Base-by-base conservation (phyloP, 1,140 invertebrate genomes). In the Ladona fulva region DNA sequence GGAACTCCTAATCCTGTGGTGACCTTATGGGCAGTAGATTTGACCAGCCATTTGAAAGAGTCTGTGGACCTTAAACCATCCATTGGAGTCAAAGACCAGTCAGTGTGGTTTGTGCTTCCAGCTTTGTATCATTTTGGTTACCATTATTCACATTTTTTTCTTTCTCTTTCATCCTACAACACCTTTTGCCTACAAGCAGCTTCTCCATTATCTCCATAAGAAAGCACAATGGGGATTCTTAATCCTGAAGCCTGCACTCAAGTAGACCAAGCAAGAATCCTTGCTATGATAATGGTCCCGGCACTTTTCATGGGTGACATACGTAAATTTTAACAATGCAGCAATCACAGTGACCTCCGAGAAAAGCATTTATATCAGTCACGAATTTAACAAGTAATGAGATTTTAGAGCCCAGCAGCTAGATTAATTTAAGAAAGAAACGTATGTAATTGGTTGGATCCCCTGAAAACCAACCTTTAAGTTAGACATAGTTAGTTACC, bases 1-100 rank as follows among this genome's bases (percentile, higher is more conserved):
- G 92, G 92, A 78, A 90, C 91, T 0, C 85, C 87, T 19, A 94
- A 94, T 83, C 92, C 93, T 0, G 88, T 89, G 66, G 90, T 90
- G 24, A 91, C 88, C 0, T 87, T 93, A 5, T 92, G 89, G 84
- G 89, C 92, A 73, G 92, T 91, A 0, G 91, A 93, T 82, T 81
- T 93, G 25, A 89, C 88, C 80, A 75, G 74, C 74, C 74, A 24
- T 76, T 7, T 73, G 74, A 77, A 75, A 25, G 24, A 59, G 24
- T 44, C 24, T 16, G 24, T 74, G 24, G 83, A 84, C 77, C 78
- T 84, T 25, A 83, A 84, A 75, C 82, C 83, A 14, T 82, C 83
- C 12, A 76, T 79, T 12, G 79, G 80, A 78, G 80, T 84, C 75
- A 80, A 80, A 83, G 82, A 83, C 78, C 83, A 82, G 82, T 83